A percentile compares a stretch with the other conserved stretches of the same genome.
phyloP scores from a whole-genome alignment of 1,140 invertebrate species.

The Drosophila seguyi region DNA sequence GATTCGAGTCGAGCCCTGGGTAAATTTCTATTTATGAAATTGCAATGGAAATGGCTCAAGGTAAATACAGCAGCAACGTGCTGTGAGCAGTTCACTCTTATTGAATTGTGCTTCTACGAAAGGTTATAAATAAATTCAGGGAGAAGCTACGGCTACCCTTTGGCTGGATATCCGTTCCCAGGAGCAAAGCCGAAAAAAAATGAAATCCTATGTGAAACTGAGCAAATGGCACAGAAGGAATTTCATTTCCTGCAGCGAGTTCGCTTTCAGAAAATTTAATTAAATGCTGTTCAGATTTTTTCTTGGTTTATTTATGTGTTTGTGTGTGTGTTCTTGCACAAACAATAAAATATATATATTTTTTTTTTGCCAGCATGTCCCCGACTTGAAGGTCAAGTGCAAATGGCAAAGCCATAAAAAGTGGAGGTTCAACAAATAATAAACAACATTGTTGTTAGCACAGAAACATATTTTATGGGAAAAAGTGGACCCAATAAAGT shows the following conservation, averaged over 20 bases:
- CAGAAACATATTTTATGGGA: not conserved
- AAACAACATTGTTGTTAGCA: not conserved
- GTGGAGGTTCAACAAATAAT: constrained; percentile 8
- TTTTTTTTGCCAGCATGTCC: not conserved
- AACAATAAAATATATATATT: constrained; percentile 12
- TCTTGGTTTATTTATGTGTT: constrained; percentile 20
- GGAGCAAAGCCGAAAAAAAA: constrained; percentile 1
- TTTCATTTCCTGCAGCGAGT: constrained; percentile 49
- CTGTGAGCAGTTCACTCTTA: constrained; percentile 5
- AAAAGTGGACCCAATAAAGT: not conserved
- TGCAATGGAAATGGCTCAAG: constrained; percentile 13
- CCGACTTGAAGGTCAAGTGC: constrained; percentile 36
- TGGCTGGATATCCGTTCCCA: constrained; percentile 16
- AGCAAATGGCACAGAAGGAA: constrained; percentile 33
- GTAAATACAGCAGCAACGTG: constrained; percentile 25
- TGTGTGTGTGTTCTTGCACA: constrained; percentile 20
- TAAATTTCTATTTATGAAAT: constrained; percentile 24
- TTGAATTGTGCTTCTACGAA: constrained; percentile 36
- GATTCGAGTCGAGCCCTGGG: not conserved
- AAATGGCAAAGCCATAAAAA: constrained; percentile 29
- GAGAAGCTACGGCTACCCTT: not conserved
- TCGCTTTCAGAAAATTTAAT: constrained; percentile 53
- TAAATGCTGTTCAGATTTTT: constrained; percentile 45
- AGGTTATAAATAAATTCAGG: constrained; percentile 30
- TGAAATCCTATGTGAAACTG: constrained; percentile 6